These are phyloP conservation scores for Pholis gunnellus DNA, from an alignment of 2,113 vertebrate species.

Conservation along the genomic window DNA sequence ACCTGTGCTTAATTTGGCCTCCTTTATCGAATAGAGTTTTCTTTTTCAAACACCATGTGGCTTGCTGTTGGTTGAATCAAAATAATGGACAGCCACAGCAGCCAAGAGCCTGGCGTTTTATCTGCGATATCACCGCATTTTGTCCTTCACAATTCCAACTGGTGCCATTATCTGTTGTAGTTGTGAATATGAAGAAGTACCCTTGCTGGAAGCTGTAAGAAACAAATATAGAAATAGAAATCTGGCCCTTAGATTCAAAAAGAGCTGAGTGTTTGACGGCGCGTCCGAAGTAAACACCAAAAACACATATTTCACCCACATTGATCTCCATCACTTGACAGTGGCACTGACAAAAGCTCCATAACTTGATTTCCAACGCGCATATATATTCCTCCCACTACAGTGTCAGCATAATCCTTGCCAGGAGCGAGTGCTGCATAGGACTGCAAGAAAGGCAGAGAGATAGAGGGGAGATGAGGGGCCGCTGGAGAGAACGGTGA, in stretches of 20 bases:
- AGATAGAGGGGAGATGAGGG: constrained; percentile 20
- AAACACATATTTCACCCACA: constrained; percentile 51
- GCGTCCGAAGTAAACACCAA: constrained; percentile 23
- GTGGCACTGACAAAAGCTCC: constrained; percentile 58
- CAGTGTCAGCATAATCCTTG: constrained; percentile 71
- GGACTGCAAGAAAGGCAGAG: constrained; percentile 34
- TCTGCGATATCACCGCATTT: constrained; percentile 49
- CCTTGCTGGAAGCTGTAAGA: constrained; percentile 1
- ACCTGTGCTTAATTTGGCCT: constrained; percentile 75
- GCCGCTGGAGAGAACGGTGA: constrained; percentile 45
- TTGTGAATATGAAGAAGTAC: constrained; percentile 33
- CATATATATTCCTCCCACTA: constrained; percentile 64
- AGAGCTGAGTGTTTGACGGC: not conserved
- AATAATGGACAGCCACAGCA: constrained; percentile 64
- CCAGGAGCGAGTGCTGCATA: constrained; percentile 59
- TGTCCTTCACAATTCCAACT: constrained; percentile 47
- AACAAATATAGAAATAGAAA: constrained; percentile 39
- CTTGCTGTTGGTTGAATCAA: constrained; percentile 63
- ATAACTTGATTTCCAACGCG: constrained; percentile 69
- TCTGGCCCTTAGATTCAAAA: constrained; percentile 22
- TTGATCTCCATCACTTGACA: constrained; percentile 65
- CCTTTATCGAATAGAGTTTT: constrained; percentile 76
- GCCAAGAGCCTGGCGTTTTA: constrained; percentile 54
- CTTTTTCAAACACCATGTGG: constrained; percentile 73
- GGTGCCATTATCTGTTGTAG: constrained; percentile 54